Evolutionary conservation across 2,888 invertebrate species (phyloP).

Genomic region (Cosmia trapezina): DNA sequence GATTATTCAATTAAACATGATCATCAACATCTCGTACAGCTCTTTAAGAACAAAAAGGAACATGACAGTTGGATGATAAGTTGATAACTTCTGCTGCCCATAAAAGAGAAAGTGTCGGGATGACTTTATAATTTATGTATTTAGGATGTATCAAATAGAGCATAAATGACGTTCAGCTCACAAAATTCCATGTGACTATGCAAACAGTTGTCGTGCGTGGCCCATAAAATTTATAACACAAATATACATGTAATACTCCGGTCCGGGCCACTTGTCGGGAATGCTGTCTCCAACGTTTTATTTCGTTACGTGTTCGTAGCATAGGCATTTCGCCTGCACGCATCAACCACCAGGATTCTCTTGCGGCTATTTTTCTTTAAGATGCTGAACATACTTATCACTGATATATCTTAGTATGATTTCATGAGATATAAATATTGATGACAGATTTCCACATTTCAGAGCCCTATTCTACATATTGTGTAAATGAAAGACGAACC

Average conservation of each 20-base stretch:
- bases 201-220: conserved; percentile 82
- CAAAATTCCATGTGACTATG: conserved; percentile 80
- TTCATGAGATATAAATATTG: conserved; percentile 14
- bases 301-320: conserved; percentile 75
- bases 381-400: not conserved
- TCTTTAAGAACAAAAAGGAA: conserved; percentile 22
- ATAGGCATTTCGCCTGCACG: conserved; percentile 62
- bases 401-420: conserved; percentile 13
- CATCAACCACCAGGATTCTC: conserved; percentile 45
- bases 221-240: conserved; percentile 85
- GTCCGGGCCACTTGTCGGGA: conserved; percentile 77
- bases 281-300: conserved; percentile 81
- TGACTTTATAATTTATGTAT: conserved; percentile 61
- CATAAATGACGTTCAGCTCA: conserved; percentile 66
- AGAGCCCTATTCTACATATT: conserved; percentile 4
- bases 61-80: conserved; percentile 26
- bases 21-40: conserved; percentile 27
- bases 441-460: conserved; percentile 20
- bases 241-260: conserved; percentile 74
- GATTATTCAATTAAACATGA: conserved; percentile 54
- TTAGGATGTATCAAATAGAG: conserved; percentile 60
- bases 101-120: conserved; percentile 39
- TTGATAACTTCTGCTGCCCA: conserved; percentile 37
- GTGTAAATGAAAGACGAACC: conserved; percentile 9
- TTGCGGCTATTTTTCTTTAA: conserved; percentile 28